Evolutionary conservation across 2,888 invertebrate species (phyloP).

Genomic region (Eilema griseolum): DNA sequence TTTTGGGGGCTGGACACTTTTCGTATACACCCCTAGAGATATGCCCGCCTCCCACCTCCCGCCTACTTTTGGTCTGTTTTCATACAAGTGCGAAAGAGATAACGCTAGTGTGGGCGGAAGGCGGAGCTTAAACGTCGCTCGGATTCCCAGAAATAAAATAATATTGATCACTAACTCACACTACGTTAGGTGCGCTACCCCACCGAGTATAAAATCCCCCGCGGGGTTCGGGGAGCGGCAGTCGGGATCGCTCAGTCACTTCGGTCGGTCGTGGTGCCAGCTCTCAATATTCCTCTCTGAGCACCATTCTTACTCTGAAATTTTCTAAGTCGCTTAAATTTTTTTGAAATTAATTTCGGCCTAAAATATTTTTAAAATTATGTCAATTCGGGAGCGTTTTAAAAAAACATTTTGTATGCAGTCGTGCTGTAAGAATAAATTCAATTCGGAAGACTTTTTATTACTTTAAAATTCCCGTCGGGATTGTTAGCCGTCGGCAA

Average conservation of each 20-base stretch:
- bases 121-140: neutral
- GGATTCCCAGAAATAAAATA: too few species aligned
- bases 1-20: neutral
- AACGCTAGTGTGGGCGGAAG: neutral
- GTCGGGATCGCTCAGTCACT: neutral
- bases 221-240: neutral
- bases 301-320: neutral
- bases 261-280: neutral
- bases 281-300: neutral
- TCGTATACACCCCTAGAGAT: neutral
- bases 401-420: too few species aligned
- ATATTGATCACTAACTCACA: neutral
- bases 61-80: neutral
- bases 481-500: neutral
- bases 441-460: neutral
- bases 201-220: neutral
- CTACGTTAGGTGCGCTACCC: neutral
- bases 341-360: neutral
- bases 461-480: neutral
- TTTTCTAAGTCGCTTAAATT: neutral
- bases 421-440: neutral
- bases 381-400: neutral
- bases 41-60: neutral
- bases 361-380: too few species aligned
- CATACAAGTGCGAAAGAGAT: neutral